Evolutionary conservation across 2,797 vertebrate species (phyloP), one percentile per base, ranked within the genome.

Genomic region (Loriculus beryllinus): DNA sequence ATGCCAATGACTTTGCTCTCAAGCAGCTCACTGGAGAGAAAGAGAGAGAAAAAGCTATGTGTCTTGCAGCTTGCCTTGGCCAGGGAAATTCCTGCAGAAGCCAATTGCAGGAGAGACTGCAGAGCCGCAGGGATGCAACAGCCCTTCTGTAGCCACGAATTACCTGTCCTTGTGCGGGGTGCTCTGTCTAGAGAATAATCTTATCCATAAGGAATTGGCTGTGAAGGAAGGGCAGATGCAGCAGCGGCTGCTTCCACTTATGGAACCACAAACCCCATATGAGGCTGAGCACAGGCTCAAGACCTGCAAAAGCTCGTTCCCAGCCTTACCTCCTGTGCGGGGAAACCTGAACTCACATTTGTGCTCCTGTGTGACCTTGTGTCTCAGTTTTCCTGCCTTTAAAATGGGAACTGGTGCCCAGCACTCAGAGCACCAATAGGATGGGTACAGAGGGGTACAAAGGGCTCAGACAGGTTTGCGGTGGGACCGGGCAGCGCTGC

Each of bases 1-100:
- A 1, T 9, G 51, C 80, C 81, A 35, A 70, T 57, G 95, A 77
- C 88, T 93, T 82, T 77, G 90, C 72, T 90, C 71, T 92, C 75
- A 49, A 80, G 88, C 83, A 72, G 88, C 92, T 92, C 6, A 26
- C 67, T 68, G 88, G 39, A 65, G 79, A 59, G 59, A 47, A 42
- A 71, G 76, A 37, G 68, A 47, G 35, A 68, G 9, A 10, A 9
- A 56, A 63, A 56, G 48, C 20, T 31, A 14, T 51, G 1, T 33
- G 6, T 93, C 48, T 68, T 83, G 70, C 79, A 29, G 87, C 49
- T 84, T 63, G 69, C 19, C 33, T 88, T 83, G 79, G 85, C 72
- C 85, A 57, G 6, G 76, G 76, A 71, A 78, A 65, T 49, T 75
- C 79, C 72, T 21, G 29, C 59, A 29, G 72, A 28, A 78, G 77